Conservation (phyloP, 2,113 vertebrate species). For the Chloropsis cyanopogon region DNA sequence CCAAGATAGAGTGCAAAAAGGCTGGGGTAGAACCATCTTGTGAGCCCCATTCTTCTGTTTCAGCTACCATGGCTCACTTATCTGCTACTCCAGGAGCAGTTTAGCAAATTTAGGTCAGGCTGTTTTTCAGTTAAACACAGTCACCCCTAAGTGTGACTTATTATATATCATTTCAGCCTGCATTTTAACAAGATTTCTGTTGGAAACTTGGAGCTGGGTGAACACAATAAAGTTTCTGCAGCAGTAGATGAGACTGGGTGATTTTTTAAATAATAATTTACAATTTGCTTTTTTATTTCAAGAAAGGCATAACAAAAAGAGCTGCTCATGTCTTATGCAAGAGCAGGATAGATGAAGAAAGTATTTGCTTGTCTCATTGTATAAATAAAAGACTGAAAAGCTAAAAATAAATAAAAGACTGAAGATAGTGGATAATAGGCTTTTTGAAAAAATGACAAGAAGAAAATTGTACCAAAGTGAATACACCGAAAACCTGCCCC, state of each 20-base stretch:
- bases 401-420: background rate
- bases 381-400: background rate
- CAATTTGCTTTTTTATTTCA: background rate
- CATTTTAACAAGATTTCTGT: background rate
- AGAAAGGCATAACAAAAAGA: background rate
- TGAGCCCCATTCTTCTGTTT: background rate
- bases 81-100: background rate
- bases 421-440: background rate
- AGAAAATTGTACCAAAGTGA: slow-evolving; percentile 61
- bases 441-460: slow-evolving; percentile 54
- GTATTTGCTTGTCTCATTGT: background rate
- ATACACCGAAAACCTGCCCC: slow-evolving; percentile 69
- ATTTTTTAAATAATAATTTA: background rate
- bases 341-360: background rate
- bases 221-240: background rate
- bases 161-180: background rate
- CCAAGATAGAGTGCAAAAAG: background rate
- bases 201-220: background rate
- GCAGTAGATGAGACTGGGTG: background rate
- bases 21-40: accelerated
- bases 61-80: background rate
- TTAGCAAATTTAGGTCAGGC: background rate
- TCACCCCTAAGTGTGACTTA: background rate
- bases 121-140: slow-evolving; percentile 6
- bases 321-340: background rate